Evolutionary conservation across 2,797 vertebrate species (phyloP), one percentile per base, ranked within the genome.

Genomic region (Megalops cyprinoides): DNA sequence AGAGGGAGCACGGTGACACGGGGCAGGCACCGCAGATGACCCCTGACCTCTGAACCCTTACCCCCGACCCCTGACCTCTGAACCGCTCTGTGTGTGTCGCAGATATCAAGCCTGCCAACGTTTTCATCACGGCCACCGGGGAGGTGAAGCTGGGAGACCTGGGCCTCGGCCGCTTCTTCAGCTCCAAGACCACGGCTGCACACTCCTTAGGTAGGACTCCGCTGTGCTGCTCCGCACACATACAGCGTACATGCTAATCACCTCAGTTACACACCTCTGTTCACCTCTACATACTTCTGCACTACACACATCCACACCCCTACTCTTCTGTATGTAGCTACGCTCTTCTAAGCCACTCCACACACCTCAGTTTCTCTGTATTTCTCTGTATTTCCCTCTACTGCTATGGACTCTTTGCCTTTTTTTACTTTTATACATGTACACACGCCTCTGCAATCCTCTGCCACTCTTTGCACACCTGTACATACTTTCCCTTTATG

Each of bases 131-230:
- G 9, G 95, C 95, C 83, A 94, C 94, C 0, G 95, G 95, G 76
- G 90, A 94, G 23, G 95, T 96, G 88, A 96, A 96, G 88, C 92
- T 96, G 48, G 95, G 95, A 15, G 95, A 96, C 87, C 94, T 96
- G 0, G 95, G 95, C 74, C 89, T 96, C 82, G 95, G 95, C 20
- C 94, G 95, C 0, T 96, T 96, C 84, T 96, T 96, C 49, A 96
- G 95, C 79, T 96, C 95, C 0, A 94, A 96, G 90, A 96, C 95
- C 88, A 96, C 95, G 0, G 95, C 94, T 2, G 95, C 95, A 89
- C 95, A 96, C 92, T 96, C 95, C 87, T 93, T 96, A 90, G 95
- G 95, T 96, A n/a, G n/a, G n/a, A n/a, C n/a, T n/a, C n/a, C n/a
- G n/a, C n/a, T n/a, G n/a, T n/a, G n/a, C n/a, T n/a, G n/a, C n/a